Evolutionary conservation across 2,797 vertebrate species (phyloP).

Genomic region (Hippocampus kuda): DNA sequence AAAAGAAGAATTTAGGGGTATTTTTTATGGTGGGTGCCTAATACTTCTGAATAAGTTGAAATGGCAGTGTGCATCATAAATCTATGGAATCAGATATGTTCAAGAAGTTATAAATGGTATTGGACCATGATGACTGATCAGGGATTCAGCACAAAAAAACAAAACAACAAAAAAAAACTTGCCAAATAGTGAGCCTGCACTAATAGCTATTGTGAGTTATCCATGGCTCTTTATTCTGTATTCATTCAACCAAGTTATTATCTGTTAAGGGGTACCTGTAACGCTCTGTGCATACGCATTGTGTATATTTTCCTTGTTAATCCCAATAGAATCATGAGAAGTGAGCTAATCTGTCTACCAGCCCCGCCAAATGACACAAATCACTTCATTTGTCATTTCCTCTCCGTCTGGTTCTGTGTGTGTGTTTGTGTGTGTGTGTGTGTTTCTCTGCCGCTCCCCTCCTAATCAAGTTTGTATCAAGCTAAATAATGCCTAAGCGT

Average conservation of each 20-base stretch:
- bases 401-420: constrained; percentile 15
- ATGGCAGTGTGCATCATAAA: not conserved
- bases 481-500: constrained; percentile 69
- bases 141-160: no score
- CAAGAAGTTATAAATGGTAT: not conserved
- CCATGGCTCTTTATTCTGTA: not conserved
- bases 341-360: constrained; percentile 66
- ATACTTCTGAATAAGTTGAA: not conserved
- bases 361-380: constrained; percentile 55
- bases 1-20: no score
- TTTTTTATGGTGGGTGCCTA: not conserved
- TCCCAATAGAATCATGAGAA: constrained; percentile 59
- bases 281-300: not conserved
- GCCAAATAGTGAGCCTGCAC: not conserved
- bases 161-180: not conserved
- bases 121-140: no score
- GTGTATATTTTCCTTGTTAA: constrained; percentile 44
- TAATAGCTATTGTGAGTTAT: not conserved
- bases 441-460: constrained; percentile 30
- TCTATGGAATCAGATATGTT: not conserved
- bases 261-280: not conserved
- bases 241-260: not conserved
- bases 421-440: not conserved
- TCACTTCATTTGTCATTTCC: constrained; percentile 39
- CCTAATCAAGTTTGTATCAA: constrained; percentile 73